Evolutionary conservation across 2,888 invertebrate genomes (phyloP), one percentile per base, ranked within the genome.

Genomic region (Myathropa florea): DNA sequence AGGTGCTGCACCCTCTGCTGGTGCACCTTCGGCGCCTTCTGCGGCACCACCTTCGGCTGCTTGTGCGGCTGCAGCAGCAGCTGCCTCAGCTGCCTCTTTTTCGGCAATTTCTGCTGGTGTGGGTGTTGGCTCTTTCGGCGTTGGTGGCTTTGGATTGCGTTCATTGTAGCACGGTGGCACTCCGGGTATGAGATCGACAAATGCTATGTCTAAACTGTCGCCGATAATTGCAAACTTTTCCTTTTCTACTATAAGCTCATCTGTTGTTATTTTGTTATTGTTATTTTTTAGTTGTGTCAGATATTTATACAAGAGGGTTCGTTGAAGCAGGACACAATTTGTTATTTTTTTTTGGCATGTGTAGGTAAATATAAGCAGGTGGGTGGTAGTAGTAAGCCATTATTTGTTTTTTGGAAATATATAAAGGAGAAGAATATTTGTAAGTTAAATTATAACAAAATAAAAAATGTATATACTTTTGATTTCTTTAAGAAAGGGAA

Each of bases 201-300:
- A 98, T 90, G 98, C 97, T 93, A 95, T 95, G 94, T 98, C 98
- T 95, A 98, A 95, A 94, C 97, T 98, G 93, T 98, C 97, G 90
- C 97, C 97, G 94, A 98, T 97, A 93, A 96, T 95, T 94, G 97
- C 97, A 95, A 96, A 98, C 93, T 95, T 96, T 95, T 98, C 97
- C 94, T 96, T 98, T 93, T 96, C 96, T 92, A 93, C 94, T 94
- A 97, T 96, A 94, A 96, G 95, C 92, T 97, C 97, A 95, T 97
- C 97, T 97, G 86, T 18, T 72, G 64, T 78, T 64, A 83, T 65
- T 68, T 68, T 63, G 18, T 65, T 36, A 59, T 26, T 59, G 10
- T 36, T 67, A 60, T 68, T 26, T 77, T 65, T 61, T 21, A 3
- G 53, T 36, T 39, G n/a, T 23, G 33, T 6, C 21, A 26, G 18